Conservation (phyloP, 2,888 invertebrate species). For the Masnerella sp. region DNA sequence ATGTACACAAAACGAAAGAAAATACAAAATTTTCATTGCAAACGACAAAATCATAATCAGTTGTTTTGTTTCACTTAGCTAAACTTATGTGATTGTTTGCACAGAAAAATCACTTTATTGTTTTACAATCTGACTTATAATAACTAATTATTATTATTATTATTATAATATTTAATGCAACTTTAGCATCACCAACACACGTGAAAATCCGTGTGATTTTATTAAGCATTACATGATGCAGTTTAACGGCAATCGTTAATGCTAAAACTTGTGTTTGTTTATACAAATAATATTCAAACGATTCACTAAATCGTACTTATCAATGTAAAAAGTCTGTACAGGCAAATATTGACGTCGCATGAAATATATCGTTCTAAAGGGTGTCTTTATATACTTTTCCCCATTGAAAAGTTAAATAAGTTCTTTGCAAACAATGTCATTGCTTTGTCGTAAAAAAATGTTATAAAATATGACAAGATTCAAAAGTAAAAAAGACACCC, state of each 20-base stretch:
- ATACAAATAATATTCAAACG: constrained; percentile 39
- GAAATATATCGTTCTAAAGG: constrained; percentile 10
- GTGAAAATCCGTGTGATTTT: neutral
- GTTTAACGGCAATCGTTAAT: neutral
- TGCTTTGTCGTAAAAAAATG: neutral
- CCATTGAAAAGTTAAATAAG: neutral
- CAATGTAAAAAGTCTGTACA: constrained; percentile 39
- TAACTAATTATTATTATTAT: neutral
- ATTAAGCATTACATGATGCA: constrained; percentile 5
- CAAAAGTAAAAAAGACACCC: constrained; percentile 7
- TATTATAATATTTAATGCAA: neutral
- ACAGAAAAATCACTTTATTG: neutral
- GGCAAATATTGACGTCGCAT: constrained; percentile 24
- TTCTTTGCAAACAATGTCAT: neutral
- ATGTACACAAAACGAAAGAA: constrained; percentile 16
- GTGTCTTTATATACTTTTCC: constrained; percentile 1
- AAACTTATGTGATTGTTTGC: neutral
- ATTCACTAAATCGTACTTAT: constrained; percentile 31
- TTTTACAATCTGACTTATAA: neutral
- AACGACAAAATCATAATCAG: constrained; percentile 10
- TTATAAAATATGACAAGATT: neutral
- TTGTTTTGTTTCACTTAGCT: neutral
- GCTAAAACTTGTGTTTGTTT: constrained; percentile 16
- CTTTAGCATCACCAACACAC: constrained; percentile 5
- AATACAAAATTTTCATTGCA: constrained; percentile 9